Conservation (phyloP, 2,113 vertebrate species). For the Mormyrus iriodes region DNA sequence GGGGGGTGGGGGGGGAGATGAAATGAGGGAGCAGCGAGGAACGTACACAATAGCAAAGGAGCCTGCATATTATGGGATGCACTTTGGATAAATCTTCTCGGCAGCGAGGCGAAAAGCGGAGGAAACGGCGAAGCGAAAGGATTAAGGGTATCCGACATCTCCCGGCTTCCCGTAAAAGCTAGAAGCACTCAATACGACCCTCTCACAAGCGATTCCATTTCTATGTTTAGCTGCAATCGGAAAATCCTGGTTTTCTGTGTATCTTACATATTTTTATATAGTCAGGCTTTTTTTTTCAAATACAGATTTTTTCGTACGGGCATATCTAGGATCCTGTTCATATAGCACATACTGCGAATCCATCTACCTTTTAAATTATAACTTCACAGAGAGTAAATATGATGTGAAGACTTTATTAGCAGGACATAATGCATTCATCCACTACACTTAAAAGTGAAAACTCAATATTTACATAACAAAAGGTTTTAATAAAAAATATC, state of each 20-base stretch:
- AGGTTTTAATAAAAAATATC: constrained; percentile 97
- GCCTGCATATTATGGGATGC: constrained; percentile 3
- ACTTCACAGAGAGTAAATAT: constrained; percentile 50
- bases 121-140: background rate
- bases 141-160: background rate
- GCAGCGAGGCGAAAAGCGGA: background rate
- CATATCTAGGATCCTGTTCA: constrained; percentile 49
- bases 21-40: background rate
- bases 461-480: constrained; percentile 96
- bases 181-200: background rate
- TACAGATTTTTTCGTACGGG: background rate
- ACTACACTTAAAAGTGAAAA: constrained; percentile 59
- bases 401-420: constrained; percentile 55
- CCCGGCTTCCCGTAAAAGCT: background rate
- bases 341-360: constrained; percentile 52
- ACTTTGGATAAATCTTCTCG: background rate
- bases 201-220: background rate
- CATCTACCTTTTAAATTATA: constrained; percentile 36
- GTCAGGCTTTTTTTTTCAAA: background rate
- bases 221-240: background rate
- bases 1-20: background rate
- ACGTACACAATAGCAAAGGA: constrained; percentile 3
- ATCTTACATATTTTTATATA: background rate
- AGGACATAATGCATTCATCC: constrained; percentile 57
- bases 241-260: background rate